phyloP scores from a whole-genome alignment of 2,113 vertebrate genomes.

The Climacteris rufus region DNA sequence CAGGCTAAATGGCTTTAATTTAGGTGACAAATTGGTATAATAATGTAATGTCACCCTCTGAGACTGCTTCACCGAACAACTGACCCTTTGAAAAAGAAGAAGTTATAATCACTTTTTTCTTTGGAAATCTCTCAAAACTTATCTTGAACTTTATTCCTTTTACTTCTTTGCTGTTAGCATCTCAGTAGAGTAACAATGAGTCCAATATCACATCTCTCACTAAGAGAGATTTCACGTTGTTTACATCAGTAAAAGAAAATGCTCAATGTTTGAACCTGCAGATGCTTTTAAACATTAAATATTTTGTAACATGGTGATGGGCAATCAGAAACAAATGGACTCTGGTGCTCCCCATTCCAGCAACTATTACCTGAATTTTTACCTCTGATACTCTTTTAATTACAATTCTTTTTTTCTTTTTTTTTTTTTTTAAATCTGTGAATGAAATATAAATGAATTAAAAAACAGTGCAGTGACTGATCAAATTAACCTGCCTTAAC shows the following conservation, averaged over 20 bases:
- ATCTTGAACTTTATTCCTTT: conserved; percentile 11
- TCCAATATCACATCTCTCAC: not conserved
- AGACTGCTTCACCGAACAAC: conserved; percentile 4
- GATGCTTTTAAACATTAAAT: not conserved
- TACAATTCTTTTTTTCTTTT: not conserved
- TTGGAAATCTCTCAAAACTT: conserved; percentile 35
- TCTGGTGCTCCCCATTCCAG: not conserved
- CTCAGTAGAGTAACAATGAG: not conserved
- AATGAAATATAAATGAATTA: not conserved
- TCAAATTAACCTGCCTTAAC: not conserved
- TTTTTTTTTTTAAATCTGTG: not conserved
- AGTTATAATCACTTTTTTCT: conserved; percentile 22
- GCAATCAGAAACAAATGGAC: not conserved
- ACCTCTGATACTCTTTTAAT: not conserved
- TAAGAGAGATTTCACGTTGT: not conserved
- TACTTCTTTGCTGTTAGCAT: not conserved
- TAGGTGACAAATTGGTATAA: conserved; percentile 52
- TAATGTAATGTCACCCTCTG: conserved; percentile 53
- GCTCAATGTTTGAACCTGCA: not conserved
- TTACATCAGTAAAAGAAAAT: not conserved
- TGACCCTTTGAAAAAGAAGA: conserved; percentile 38
- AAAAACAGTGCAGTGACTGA: not conserved
- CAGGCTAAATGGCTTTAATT: conserved; percentile 59
- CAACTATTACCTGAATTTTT: not conserved
- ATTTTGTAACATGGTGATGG: not conserved